A percentile compares a stretch with the other conserved stretches of the same genome.
Conservation (phyloP, 2,888 invertebrate species). For the Ichneumoninae sp. region DNA sequence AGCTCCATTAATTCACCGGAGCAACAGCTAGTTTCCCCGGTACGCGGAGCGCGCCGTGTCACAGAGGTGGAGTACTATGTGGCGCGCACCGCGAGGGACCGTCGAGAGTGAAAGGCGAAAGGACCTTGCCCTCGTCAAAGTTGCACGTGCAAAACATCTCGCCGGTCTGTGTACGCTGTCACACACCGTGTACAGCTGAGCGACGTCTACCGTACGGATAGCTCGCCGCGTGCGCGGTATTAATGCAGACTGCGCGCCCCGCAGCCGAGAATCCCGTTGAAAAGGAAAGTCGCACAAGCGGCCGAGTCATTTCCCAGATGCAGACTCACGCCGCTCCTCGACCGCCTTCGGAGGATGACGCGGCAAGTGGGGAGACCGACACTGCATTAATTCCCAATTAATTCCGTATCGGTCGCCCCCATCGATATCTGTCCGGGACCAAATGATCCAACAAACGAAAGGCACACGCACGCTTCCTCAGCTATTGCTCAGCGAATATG, state of each 20-base stretch:
- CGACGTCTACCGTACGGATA: background rate
- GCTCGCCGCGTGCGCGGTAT: background rate
- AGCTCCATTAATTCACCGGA: constrained; percentile 57
- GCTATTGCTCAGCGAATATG: background rate
- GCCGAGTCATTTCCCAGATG: background rate
- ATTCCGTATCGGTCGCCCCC: background rate
- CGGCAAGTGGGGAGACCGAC: background rate
- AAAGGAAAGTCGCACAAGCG: background rate
- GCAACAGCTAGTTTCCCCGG: constrained; percentile 56
- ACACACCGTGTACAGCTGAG: constrained; percentile 19
- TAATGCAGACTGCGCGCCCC: background rate
- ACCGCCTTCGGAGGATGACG: constrained; percentile 1
- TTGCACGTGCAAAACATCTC: constrained; percentile 40
- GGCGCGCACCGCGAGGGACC: constrained; percentile 7
- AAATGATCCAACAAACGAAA: background rate
- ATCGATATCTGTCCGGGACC: background rate
- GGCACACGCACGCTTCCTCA: background rate
- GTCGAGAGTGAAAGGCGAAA: constrained; percentile 57
- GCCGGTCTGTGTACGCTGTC: constrained; percentile 23
- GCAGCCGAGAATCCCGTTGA: background rate
- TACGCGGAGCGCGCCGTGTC: constrained; percentile 3
- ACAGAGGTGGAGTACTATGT: background rate
- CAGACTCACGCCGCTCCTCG: background rate
- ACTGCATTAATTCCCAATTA: constrained; percentile 31
- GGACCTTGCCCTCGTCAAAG: constrained; percentile 58